Evolutionary conservation across 2,797 vertebrate species (phyloP), one percentile per base, ranked within the genome.

Genomic region (Eidolon dupreanum): DNA sequence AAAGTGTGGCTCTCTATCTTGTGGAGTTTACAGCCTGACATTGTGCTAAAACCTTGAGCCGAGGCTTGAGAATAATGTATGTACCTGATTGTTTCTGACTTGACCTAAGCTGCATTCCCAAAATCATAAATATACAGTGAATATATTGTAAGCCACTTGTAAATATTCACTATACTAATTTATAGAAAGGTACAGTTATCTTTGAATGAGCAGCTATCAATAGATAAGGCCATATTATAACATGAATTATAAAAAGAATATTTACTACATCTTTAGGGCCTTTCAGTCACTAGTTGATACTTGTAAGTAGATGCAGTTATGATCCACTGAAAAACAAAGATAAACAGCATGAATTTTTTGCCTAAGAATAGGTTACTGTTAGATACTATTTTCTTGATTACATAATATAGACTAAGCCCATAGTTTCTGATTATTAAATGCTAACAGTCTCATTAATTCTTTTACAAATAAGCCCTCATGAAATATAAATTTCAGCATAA

Each of bases 401-500:
- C 6, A 53, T 70, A 94, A 59, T 73, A 71, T 0, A 92, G 55
- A 2, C 19, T 68, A 51, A 49, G 26, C 7, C 15, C 8, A 46
- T 49, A 53, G 3, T 79, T 49, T 94, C 43, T 79, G 31, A 53
- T 41, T 85, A 13, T 28, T 85, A 82, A 91, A 86, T 57, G 28
- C n/a, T 68, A 70, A 36, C 6, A 28, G 6, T 84, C 28, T 81
- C 16, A 53, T 24, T 71, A 89, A 81, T 57, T 77, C 2, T 82
- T 95, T 82, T 55, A 77, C 13, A 91, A 81, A 89, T 77, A 5
- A 93, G 1, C 16, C 20, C 17, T 92, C 24, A 82, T 92, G 81
- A 92, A 84, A 43, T 12, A 75, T 1, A 94, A 31, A 70, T 94
- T 97, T 92, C n/a, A 68, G 53, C 68, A 3, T 43, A 78, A 84